phyloP scores from a whole-genome alignment of 2,888 invertebrate species.

The Noctua comes region DNA sequence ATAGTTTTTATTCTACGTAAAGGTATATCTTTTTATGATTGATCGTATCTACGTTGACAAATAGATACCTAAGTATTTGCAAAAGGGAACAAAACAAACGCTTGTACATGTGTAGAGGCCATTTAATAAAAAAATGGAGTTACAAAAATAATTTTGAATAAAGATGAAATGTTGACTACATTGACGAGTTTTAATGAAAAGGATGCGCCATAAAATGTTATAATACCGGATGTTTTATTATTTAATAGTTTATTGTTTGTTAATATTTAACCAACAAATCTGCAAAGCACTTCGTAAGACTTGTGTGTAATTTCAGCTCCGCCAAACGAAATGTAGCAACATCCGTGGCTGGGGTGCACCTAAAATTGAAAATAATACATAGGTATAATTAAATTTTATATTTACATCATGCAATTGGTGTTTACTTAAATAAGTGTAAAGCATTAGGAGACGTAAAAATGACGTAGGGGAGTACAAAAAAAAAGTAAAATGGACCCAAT shows the following conservation, averaged over 20 bases:
- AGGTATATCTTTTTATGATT: not conserved
- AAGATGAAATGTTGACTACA: not conserved
- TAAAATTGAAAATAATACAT: constrained; percentile 65
- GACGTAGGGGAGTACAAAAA: not conserved
- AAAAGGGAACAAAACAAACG: constrained; percentile 8
- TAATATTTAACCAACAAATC: constrained; percentile 63
- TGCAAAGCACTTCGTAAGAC: constrained; percentile 85
- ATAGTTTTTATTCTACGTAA: not conserved
- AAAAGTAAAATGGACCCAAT: not conserved
- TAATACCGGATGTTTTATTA: not conserved
- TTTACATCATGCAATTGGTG: not conserved
- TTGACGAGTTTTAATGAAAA: not conserved
- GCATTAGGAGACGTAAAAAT: not conserved
- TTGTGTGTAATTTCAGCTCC: constrained; percentile 80
- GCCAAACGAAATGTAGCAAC: constrained; percentile 84
- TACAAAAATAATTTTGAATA: not conserved
- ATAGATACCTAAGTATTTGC: not conserved
- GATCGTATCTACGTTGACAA: not conserved
- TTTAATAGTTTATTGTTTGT: not conserved
- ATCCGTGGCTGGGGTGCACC: constrained; percentile 85
- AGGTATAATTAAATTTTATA: not conserved
- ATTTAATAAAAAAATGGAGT: not conserved
- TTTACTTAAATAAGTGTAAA: not conserved
- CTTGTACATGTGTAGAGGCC: not conserved
- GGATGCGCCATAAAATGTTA: not conserved